Conservation (phyloP, 1,140 invertebrate species). For the Drosophila prosaltans region DNA sequence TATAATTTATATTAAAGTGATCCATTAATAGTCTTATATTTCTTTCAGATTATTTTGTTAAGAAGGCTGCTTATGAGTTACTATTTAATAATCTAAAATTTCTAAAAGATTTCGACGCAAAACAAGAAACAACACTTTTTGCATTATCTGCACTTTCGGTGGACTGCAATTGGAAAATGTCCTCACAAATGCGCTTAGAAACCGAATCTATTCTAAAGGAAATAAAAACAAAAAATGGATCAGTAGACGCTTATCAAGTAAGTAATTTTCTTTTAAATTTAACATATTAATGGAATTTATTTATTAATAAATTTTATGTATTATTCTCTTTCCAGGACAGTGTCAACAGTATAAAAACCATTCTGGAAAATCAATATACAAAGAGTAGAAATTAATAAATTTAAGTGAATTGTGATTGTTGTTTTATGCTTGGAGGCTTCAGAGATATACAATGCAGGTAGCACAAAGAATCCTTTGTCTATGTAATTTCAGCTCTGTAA, state of each 20-base stretch:
- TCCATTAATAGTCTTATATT: not conserved
- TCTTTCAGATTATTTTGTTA: conserved; percentile 47
- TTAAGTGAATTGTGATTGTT: not conserved
- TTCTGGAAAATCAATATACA: conserved; percentile 44
- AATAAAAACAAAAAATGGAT: conserved; percentile 47
- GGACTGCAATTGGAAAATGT: conserved; percentile 41
- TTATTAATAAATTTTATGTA: not conserved
- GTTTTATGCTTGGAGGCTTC: too few relatives aligned
- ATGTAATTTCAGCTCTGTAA: too few relatives aligned
- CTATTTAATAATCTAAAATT: conserved; percentile 40
- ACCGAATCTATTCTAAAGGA: conserved; percentile 37
- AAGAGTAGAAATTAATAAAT: not conserved
- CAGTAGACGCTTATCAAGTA: conserved; percentile 53
- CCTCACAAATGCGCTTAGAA: conserved; percentile 29
- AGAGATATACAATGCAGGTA: too few relatives aligned
- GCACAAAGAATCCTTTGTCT: too few relatives aligned
- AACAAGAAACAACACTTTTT: conserved; percentile 52
- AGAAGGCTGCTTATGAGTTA: conserved; percentile 35
- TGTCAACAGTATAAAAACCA: conserved; percentile 42
- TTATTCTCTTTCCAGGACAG: conserved; percentile 51
- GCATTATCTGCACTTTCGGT: conserved; percentile 51
- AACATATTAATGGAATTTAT: not conserved
- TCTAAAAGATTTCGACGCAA: conserved; percentile 53
- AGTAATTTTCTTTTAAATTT: not conserved
- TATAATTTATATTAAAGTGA: too few relatives aligned